Evolutionary conservation across 1,140 invertebrate genomes (phyloP), one percentile per base, ranked within the genome.

Genomic region (Drosophila athabasca): DNA sequence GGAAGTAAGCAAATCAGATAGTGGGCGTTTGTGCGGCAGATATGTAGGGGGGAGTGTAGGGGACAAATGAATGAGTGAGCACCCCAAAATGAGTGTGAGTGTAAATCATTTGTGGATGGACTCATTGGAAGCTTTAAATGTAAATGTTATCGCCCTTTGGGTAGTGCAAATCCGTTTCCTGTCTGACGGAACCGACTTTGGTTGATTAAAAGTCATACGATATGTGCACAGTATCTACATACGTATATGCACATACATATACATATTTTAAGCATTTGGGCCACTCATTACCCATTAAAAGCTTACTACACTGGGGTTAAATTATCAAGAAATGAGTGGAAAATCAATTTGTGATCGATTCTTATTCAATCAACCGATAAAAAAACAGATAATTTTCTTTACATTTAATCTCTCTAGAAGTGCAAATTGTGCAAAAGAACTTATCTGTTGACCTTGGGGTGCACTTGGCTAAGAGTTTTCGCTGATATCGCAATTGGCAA

Each of bases 311-410:
- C 13, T 5, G 35, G 11, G 4, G 3, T 39, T 13, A 39, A 39
- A 39, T 5, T 39, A 11, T 39, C 35, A 39, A 13, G 17, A 55
- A 22, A 19, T 3, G 31, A 8, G 11, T 26, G 13, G 31, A 69
- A 48, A 50, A 68, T 69, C 52, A 65, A 69, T 68, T 69, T 69
- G 35, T 43, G 57, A 69, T 69, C 68, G 66, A 64, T 22, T 35
- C 7, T 15, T n/a, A n/a, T 24, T 11, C 59, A 39, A 52, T 52
- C 59, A 64, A 11, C 22, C 50, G 41, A 52, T 52, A 62, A 50
- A 2, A 22, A 26, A 19, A 19, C n/a, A 19, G 39, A 29, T 52
- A 4, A 13, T 6, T 15, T 19, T 17, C 26, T 35, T 51, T 24
- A 29, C 6, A 9, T n/a, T 15, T 50, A 31, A 64, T 65, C n/a